Base-by-base conservation (phyloP, 2,797 vertebrate genomes). In the Dallia pectoralis region DNA sequence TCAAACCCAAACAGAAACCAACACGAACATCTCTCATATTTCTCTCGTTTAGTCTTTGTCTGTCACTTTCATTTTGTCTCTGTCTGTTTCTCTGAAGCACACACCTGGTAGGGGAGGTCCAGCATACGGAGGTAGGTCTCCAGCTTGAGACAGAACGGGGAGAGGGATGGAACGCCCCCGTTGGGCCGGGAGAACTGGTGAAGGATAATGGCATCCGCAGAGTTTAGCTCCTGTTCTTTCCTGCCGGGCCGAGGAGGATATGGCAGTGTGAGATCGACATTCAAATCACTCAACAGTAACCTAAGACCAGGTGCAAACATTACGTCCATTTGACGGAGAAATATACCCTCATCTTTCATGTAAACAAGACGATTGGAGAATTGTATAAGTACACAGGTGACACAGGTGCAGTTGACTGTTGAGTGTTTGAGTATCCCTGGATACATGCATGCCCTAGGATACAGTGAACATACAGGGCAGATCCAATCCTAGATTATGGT, bases 61-160 rank as follows among this genome's bases (percentile, higher is more conserved):
- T 67, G 44, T 30, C 67, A 7, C 25, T 14, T 47, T 49, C 9
- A 2, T 1, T 5, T 11, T 25, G n/a, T 27, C 65, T 67, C 33
- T 36, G 36, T 25, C 19, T 40, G 51, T 25, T n/a, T 1, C 30
- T 16, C 27, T 16, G 0, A 18, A 59, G 64, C 36, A 27, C 70
- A 8, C 92, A 99, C 97, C 96, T 98, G 94, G 88, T 99, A 99
- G 80, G 97, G 97, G 81, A 99, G 93, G 89, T 98, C 97, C 36
- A 95, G 95, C 97, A 99, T 99, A 84, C 97, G 95, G 88, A 99
- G 91, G 86, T 98, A 99, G 25, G 97, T 99, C 93, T 99, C 97
- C 95, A 97, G 94, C 90, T 99, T 99, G 92, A 99, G 93, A 86
- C 97, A 99, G 91, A 96, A 97, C 0, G 97, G 97, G 82, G 97